Evolutionary conservation across 53 echinoderm and acorn worm species (phyloP), one percentile per base, ranked within the genome.

Genomic region (Actinopyga echinites): DNA sequence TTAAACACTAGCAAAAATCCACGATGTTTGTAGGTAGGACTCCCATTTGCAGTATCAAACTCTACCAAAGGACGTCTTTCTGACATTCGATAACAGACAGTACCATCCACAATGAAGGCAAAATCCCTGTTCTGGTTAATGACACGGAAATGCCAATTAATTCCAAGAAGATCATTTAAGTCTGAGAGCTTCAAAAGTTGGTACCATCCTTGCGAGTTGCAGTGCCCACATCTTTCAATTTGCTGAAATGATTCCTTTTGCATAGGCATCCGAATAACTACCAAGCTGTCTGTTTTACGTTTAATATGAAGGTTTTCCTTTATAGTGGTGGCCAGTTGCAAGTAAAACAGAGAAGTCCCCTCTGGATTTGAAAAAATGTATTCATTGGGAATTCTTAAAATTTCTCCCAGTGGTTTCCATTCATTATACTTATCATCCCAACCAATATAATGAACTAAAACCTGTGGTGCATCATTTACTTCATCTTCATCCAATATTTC

Each of bases 101-200:
- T 87, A 29, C 74, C 65, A 4, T 74, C 56, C 21, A 87, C 52
- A 10, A 87, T 45, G 34, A 73, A 87, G 21, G 88, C 45, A 30
- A 88, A 84, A 65, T 88, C 84, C 65, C 37, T 88, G 55, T 88
- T 88, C 6, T 30, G 22, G 57, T 88, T 88, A 17, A 88, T 57
- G 38, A 88, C 40, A 9, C 89, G 36, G 26, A 62, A 84, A 40
- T 88, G 79, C 89, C 79, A 83, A 13, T 68, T 68, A 8, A 24
- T 36, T 53, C 83, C 83, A 4, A 83, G 56, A 24, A 83, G 55
- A 12, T 20, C 36, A 62, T 64, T 38, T 6, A 82, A 40, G 25
- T 82, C 82, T 28, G 25, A 28, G n/a, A 44, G 64, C 6, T 62
- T 64, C 25, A 42, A 40, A n/a, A 82, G 29, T 21, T 63, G 12